phyloP scores from a whole-genome alignment of 2,797 vertebrate species.

The Vireo griseus region DNA sequence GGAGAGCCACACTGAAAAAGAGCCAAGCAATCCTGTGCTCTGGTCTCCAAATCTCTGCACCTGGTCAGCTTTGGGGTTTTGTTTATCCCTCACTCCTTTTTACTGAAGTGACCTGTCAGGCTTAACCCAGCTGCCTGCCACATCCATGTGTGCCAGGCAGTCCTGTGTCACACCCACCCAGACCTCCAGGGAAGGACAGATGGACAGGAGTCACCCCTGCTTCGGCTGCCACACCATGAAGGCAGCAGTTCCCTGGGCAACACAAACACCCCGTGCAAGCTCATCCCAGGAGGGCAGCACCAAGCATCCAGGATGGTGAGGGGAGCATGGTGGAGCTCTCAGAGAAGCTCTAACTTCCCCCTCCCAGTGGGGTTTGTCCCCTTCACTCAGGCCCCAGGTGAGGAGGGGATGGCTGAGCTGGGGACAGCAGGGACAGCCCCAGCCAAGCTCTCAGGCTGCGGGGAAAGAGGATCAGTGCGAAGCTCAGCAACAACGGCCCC shows the following conservation, averaged over 20 bases:
- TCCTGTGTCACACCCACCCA: rapidly evolving
- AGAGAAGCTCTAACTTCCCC: neutral
- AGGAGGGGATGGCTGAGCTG: neutral
- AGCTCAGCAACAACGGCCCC: constrained; percentile 28
- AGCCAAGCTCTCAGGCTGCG: neutral
- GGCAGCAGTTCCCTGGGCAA: neutral
- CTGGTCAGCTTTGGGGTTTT: neutral
- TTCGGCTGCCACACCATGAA: rapidly evolving
- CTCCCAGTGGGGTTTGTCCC: neutral
- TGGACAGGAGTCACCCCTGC: rapidly evolving
- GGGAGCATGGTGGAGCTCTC: neutral
- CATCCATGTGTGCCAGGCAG: rapidly evolving
- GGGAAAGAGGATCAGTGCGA: neutral
- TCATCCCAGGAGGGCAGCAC: neutral
- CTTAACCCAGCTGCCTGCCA: neutral
- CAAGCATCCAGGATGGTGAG: neutral
- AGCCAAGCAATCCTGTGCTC: neutral
- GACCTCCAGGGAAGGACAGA: neutral
- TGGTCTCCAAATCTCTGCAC: neutral
- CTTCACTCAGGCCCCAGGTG: neutral
- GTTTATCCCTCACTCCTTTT: neutral
- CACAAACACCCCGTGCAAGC: neutral
- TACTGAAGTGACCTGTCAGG: neutral
- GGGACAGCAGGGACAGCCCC: neutral
- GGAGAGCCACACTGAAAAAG: neutral